Evolutionary conservation across 2,888 invertebrate species (phyloP).

Genomic region (Hypsopygia costalis): DNA sequence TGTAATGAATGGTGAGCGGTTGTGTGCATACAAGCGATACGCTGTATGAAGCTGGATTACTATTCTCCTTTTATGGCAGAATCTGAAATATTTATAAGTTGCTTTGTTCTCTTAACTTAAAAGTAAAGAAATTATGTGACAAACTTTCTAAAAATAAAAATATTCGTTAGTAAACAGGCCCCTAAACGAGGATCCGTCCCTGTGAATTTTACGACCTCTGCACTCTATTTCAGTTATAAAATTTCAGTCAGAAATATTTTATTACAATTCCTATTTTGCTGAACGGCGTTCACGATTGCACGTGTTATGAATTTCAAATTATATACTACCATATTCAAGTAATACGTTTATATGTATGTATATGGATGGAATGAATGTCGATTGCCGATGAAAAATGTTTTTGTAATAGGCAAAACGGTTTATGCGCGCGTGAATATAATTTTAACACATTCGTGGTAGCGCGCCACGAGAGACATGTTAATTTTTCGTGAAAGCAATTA

Average conservation of each 20-base stretch:
- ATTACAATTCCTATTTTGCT: constrained; percentile 63
- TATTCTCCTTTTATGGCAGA: too few relatives aligned
- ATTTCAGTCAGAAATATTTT: constrained; percentile 63
- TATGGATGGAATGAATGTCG: constrained; percentile 2
- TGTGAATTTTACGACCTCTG: constrained; percentile 48
- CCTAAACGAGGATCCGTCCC: constrained; percentile 10
- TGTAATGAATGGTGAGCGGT: too few relatives aligned
- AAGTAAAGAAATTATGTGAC: neutral
- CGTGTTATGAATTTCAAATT: constrained; percentile 67
- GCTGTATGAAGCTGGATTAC: too few relatives aligned
- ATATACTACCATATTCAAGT: constrained; percentile 38
- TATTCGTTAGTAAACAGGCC: neutral
- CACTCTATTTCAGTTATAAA: constrained; percentile 62
- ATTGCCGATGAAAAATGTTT: constrained; percentile 8
- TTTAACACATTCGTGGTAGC: neutral
- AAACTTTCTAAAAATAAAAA: neutral
- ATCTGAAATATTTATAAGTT: too few relatives aligned
- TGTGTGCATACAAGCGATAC: too few relatives aligned
- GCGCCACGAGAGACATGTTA: neutral
- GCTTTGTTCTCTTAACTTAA: too few relatives aligned
- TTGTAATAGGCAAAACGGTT: constrained; percentile 6
- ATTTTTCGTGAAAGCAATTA: neutral
- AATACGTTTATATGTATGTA: constrained; percentile 34
- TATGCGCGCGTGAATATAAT: constrained; percentile 6
- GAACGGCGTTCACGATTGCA: constrained; percentile 58